Evolutionary conservation across 2,888 invertebrate species (phyloP), one percentile per base, ranked within the genome.

Genomic region (Rhaphigaster nebulosa): DNA sequence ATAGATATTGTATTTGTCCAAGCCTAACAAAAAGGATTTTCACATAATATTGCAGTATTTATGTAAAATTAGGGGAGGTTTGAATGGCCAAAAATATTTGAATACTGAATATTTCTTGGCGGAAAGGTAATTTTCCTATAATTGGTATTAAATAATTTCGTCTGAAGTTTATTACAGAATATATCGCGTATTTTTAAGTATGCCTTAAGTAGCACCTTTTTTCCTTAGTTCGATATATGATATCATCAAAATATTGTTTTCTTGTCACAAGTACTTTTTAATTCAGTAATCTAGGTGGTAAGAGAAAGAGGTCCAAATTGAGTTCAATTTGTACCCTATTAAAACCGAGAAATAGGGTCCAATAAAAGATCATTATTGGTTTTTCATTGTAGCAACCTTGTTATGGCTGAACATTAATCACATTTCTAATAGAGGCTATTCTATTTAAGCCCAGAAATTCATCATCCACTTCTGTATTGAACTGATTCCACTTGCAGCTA

Each of bases 321-420:
- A 45, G 45, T 84, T 84, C 45, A n/a, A 45, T 84, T 84, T 84
- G 45, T 84, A n/a, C 13, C 45, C 84, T 18, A 84, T 84, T 84
- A 41, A 84, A 84, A 84, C 45, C 45, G 12, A 88, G 60, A 70
- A 70, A n/a, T n/a, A 29, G 70, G 12, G 1, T 41, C 89, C 89
- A 89, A 89, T 89, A 89, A 89, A 89, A 70, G 89, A 88, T 89
- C 45, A 56, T 38, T 89, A 89, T 89, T 89, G 89, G 89, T 89
- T 89, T 89, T 89, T 60, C 89, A 89, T 65, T 41, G 45, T 12
- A 56, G 70, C 89, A 34, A 38, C 56, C 89, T 89, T 89, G 89
- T 89, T 89, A 70, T 65, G 41, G 89, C 45, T 26, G 45, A 88
- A 89, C 89, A 89, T 89, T 89, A 89, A 89, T 89, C 89, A 89